Percentiles rank a stretch among this genome's conserved stretches.
Conservation (phyloP, 2,113 vertebrate species). For the Limanda limanda region DNA sequence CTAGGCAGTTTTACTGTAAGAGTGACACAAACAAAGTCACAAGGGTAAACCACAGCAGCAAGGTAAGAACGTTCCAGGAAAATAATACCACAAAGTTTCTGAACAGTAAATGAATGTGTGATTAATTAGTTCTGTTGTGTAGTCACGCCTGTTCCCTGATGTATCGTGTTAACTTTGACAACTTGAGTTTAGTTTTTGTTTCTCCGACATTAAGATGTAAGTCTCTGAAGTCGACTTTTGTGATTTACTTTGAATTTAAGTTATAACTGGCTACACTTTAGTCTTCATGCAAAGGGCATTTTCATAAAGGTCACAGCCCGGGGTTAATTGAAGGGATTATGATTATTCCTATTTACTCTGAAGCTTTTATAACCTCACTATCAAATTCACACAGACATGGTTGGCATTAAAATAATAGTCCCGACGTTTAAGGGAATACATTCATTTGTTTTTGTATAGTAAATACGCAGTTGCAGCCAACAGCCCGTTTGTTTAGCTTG, state of each 20-base stretch:
- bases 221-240: no score
- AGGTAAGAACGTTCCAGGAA: no score
- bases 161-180: no score
- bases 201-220: no score
- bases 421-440: neutral
- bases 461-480: neutral
- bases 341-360: neutral
- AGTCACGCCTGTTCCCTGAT: no score
- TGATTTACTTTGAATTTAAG: no score
- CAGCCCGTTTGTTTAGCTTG: neutral
- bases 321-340: neutral
- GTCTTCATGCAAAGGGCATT: neutral
- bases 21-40: slow-evolving; percentile 1
- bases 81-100: no score
- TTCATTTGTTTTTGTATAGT: neutral
- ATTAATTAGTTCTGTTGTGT: no score
- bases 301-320: neutral
- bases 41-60: neutral
- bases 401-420: neutral
- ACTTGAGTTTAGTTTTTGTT: no score
- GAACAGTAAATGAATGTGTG: no score
- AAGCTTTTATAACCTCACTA: neutral
- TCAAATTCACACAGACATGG: neutral
- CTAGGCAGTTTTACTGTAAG: slow-evolving; percentile 1
- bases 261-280: neutral